Percentiles rank a stretch among this genome's conserved stretches.
phyloP scores from a whole-genome alignment of 2,797 vertebrate genomes.

The Rhinogobio ventralis region DNA sequence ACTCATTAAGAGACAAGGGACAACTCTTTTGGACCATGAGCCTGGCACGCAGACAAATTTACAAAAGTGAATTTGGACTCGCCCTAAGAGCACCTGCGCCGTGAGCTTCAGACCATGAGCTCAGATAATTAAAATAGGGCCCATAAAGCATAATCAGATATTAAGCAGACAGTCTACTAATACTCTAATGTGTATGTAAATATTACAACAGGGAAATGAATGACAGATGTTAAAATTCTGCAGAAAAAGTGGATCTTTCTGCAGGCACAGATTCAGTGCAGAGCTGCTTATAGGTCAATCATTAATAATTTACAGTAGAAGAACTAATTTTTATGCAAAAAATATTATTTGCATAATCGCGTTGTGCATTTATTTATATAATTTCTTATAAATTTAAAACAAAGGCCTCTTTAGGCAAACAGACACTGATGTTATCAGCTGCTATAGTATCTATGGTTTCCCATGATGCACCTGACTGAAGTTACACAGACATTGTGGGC shows the following conservation, averaged over 20 bases:
- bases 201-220: neutral
- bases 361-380: constrained; percentile 20
- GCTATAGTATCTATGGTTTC: neutral
- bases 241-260: neutral
- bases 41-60: no score
- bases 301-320: constrained; percentile 50
- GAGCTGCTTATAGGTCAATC: constrained; percentile 43
- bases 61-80: no score
- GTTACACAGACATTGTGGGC: neutral
- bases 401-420: neutral
- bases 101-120: no score
- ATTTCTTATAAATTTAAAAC: neutral
- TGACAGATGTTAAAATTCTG: neutral
- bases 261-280: neutral
- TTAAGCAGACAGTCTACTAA: no score
- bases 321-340: constrained; percentile 23
- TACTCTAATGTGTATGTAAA: no score
- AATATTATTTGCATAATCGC: constrained; percentile 25
- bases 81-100: no score
- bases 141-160: no score
- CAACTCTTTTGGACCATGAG: no score
- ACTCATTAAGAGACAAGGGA: no score
- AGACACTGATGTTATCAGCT: constrained; percentile 1
- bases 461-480: constrained; percentile 15
- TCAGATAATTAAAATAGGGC: no score